Base-by-base conservation (phyloP, 2,113 vertebrate genomes). In the Smithornis capensis region DNA sequence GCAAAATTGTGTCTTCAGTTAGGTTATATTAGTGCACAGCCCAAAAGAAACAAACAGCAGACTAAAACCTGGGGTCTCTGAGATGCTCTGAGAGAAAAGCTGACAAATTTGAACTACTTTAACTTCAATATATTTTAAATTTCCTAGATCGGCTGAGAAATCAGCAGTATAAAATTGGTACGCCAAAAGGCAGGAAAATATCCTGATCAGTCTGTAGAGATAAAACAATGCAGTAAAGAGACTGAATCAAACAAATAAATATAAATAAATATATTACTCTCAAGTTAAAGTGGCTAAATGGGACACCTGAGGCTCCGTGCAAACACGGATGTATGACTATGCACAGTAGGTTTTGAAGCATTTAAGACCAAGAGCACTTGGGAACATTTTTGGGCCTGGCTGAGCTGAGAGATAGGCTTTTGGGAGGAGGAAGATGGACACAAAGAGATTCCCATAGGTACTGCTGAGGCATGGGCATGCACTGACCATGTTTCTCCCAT, bases 391-490 rank as follows among this genome's bases (percentile, higher is more conserved):
- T 47, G 57, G 56, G 33, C 17, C 40, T 45, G 47, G 13, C 7
- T 80, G 15, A 67, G 68, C 23, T 55, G 24, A 29, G 22, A 69
- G 33, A 19, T 29, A 9, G 11, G 27, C 11, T 83, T 63, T 19
- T 2, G 4, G 22, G 6, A 84, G 27, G 14, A 74, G 15, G 23
- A 85, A 56, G 40, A 60, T 0, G 14, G 33, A 49, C 4, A 33
- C 40, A 38, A 15, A 38, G 21, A 40, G 11, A 86, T 59, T 71
- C n/a, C 33, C 45, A 50, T 29, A 49, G 27, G 19, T 33, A 49
- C 29, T 9, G 3, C 40, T 40, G 38, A 0, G 2, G n/a, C 29
- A 28, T 0, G 1, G 23, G 9, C 15, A 18, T 19, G 24, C 22
- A 19, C 7, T 52, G 38, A 25, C 49, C 31, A 19, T 1, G 2